Evolutionary conservation across 2,113 vertebrate genomes (phyloP).

Genomic region (Sinocyclocheilus anshuiensis): DNA sequence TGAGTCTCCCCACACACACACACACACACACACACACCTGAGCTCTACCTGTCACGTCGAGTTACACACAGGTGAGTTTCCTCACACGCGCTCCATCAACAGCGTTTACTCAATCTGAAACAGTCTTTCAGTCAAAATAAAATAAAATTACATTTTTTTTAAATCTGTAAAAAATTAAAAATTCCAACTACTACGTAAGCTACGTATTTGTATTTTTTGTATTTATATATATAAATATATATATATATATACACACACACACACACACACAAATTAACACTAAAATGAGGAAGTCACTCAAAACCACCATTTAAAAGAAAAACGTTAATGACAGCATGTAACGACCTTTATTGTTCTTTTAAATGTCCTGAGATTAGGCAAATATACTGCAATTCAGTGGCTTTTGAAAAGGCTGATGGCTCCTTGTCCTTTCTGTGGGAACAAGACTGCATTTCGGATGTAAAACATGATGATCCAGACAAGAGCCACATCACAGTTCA

Average conservation of each 20-base stretch:
- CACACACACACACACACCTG: not conserved
- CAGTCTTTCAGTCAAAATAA: not conserved
- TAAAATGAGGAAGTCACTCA: not conserved
- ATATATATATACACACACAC: too few relatives aligned
- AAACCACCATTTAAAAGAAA: not conserved
- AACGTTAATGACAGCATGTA: not conserved
- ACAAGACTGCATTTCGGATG: not conserved
- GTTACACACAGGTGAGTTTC: not conserved
- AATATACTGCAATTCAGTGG: not conserved
- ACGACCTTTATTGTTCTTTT: constrained; percentile 1
- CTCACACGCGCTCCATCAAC: not conserved
- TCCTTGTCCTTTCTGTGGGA: not conserved
- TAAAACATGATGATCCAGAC: constrained; percentile 24
- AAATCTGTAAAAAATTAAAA: too few relatives aligned
- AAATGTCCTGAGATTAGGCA: not conserved
- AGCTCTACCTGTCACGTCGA: not conserved
- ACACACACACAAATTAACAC: not conserved
- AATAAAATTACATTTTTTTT: not conserved
- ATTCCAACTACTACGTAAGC: too few relatives aligned
- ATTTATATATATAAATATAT: not conserved
- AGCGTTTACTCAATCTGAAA: not conserved
- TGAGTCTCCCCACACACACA: not conserved
- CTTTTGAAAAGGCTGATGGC: not conserved
- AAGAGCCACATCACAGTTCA: constrained; percentile 1
- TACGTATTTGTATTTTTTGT: not conserved